phyloP scores from a whole-genome alignment of 2,113 vertebrate species.

The Procavia capensis region DNA sequence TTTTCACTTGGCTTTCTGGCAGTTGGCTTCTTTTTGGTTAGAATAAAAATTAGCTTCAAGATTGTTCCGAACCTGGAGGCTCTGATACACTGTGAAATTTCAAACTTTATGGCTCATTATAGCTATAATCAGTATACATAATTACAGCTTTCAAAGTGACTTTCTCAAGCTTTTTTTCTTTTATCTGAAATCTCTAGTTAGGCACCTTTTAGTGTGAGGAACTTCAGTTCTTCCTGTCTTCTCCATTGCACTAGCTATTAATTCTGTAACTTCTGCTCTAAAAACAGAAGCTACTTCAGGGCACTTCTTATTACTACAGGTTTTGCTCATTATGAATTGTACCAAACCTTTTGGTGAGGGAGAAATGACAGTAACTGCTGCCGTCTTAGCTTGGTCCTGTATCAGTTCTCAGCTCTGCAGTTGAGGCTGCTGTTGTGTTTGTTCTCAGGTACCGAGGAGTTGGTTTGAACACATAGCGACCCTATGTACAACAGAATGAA shows the following conservation, averaged over 20 bases:
- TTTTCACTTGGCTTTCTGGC: constrained; percentile 37
- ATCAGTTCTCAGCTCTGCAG: not conserved
- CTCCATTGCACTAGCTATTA: constrained; percentile 4
- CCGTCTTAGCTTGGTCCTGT: not conserved
- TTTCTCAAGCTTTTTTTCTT: constrained; percentile 42
- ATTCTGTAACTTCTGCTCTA: constrained; percentile 42
- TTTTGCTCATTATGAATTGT: constrained; percentile 29
- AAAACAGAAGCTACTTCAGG: constrained; percentile 28
- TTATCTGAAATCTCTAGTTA: constrained; percentile 36
- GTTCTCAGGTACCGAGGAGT: too few relatives aligned
- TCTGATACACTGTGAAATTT: constrained; percentile 51
- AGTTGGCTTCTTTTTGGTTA: constrained; percentile 53
- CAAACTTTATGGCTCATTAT: constrained; percentile 52
- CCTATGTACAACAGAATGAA: too few relatives aligned
- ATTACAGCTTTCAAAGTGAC: constrained; percentile 59
- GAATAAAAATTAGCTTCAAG: constrained; percentile 59
- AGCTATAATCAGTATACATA: not conserved
- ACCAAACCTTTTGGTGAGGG: not conserved
- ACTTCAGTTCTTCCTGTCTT: constrained; percentile 28
- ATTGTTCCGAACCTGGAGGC: constrained; percentile 26
- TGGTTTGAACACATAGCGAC: too few relatives aligned
- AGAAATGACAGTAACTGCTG: not conserved
- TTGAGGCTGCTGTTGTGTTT: not conserved
- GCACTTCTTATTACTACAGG: not conserved
- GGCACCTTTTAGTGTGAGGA: constrained; percentile 41